phyloP scores from a whole-genome alignment of 1,140 invertebrate genomes.

The Drosophila prosaltans region DNA sequence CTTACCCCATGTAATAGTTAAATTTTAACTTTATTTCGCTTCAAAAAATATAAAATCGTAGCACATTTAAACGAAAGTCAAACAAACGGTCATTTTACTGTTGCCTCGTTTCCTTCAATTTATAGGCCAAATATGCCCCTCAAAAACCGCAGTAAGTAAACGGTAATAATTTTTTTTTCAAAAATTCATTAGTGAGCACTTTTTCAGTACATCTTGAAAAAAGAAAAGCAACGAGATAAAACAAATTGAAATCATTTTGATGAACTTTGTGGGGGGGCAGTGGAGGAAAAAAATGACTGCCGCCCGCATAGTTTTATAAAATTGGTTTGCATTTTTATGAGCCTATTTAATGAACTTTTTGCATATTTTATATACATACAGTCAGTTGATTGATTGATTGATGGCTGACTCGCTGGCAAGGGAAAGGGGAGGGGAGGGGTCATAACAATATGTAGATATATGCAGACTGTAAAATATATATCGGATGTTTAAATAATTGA shows the following conservation, averaged over 20 bases:
- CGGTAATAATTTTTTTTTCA: not conserved
- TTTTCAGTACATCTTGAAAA: not conserved
- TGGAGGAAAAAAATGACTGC: not conserved
- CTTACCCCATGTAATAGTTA: no score
- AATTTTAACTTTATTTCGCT: no score
- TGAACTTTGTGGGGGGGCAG: not conserved
- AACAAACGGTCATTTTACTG: not conserved
- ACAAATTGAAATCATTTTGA: slow-evolving; percentile 5
- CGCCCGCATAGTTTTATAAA: slow-evolving; percentile 22
- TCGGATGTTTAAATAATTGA: slow-evolving; percentile 52
- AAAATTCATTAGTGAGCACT: slow-evolving; percentile 11
- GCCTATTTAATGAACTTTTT: slow-evolving; percentile 40
- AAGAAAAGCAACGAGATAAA: not conserved
- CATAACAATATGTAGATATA: slow-evolving; percentile 14
- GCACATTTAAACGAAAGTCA: not conserved
- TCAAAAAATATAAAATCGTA: not conserved
- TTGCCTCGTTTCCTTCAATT: not conserved
- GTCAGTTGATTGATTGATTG: slow-evolving; percentile 41
- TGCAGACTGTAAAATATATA: slow-evolving; percentile 30
- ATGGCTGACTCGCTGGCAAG: not conserved
- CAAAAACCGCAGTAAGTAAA: not conserved
- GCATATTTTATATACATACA: slow-evolving; percentile 52
- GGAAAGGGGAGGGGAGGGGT: not conserved
- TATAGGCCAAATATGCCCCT: not conserved
- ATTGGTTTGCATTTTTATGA: slow-evolving; percentile 52